These are phyloP conservation scores for Tanypteryx hageni DNA, from an alignment of 2,888 invertebrate genomes.

Conservation along the genomic window DNA sequence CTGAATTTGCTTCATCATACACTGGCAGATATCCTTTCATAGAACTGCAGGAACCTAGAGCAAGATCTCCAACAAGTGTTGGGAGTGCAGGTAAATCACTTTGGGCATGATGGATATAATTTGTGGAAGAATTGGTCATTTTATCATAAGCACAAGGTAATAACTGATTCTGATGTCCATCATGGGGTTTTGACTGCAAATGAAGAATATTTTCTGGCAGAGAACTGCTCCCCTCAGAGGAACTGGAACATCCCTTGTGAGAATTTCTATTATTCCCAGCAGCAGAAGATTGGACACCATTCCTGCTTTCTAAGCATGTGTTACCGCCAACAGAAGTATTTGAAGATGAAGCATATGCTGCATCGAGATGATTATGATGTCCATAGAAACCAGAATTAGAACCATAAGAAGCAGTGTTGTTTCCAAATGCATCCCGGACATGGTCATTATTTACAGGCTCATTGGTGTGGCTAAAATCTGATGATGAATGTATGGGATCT, in stretches of 20 bases:
- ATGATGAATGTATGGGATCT: constrained; percentile 46
- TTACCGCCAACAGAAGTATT: neutral
- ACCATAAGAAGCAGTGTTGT: constrained; percentile 3
- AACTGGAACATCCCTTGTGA: constrained; percentile 3
- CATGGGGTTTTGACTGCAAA: constrained; percentile 20
- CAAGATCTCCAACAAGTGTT: constrained; percentile 80
- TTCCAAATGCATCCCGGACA: constrained; percentile 31
- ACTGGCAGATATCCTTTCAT: constrained; percentile 73
- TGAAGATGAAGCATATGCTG: constrained; percentile 22
- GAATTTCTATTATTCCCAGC: neutral
- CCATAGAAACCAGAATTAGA: constrained; percentile 30
- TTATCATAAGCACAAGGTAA: neutral
- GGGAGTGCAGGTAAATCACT: constrained; percentile 76
- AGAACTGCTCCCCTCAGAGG: neutral
- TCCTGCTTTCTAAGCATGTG: neutral
- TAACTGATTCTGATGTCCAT: constrained; percentile 18
- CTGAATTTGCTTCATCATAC: constrained; percentile 71
- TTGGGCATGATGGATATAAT: constrained; percentile 20
- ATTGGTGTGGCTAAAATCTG: constrained; percentile 54
- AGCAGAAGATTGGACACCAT: neutral
- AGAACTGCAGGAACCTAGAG: constrained; percentile 74
- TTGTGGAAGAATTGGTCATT: constrained; percentile 26
- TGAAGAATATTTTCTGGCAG: constrained; percentile 13
- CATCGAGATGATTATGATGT: constrained; percentile 38
- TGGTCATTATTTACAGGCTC: neutral